These are phyloP conservation scores for Eudasyphora cyanicolor DNA, from an alignment of 2,888 invertebrate genomes.

Conservation along the genomic window DNA sequence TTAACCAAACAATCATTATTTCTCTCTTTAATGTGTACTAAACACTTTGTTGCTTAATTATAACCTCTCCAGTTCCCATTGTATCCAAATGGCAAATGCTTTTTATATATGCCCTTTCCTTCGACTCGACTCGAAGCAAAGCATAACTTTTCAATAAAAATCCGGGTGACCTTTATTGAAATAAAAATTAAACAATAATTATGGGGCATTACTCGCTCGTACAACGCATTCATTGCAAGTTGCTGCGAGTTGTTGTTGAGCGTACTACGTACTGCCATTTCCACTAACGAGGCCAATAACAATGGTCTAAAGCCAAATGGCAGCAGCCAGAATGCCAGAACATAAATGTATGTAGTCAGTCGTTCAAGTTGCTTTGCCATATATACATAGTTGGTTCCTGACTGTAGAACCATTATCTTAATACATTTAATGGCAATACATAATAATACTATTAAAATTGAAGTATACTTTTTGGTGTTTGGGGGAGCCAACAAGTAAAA, in stretches of 20 bases:
- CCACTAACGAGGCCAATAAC: slow-evolving; percentile 60
- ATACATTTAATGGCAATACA: slow-evolving; percentile 58
- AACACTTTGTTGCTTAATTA: slow-evolving; percentile 61
- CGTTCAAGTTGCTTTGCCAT: no score
- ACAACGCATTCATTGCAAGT: background rate
- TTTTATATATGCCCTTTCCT: background rate
- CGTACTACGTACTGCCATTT: slow-evolving; percentile 41
- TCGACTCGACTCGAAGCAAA: background rate
- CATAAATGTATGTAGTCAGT: background rate
- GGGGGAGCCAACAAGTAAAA: background rate
- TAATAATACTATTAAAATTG: slow-evolving; percentile 63
- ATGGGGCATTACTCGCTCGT: slow-evolving; percentile 32
- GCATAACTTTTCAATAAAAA: slow-evolving; percentile 31
- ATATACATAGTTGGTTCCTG: background rate
- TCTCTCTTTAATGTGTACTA: slow-evolving; percentile 43
- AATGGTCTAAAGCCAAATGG: slow-evolving; percentile 28
- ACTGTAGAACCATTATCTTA: slow-evolving; percentile 44
- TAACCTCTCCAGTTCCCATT: slow-evolving; percentile 30
- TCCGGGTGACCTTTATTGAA: slow-evolving; percentile 27
- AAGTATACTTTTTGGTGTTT: slow-evolving; percentile 51
- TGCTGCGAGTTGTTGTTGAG: background rate
- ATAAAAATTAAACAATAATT: slow-evolving; percentile 40
- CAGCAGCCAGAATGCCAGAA: background rate
- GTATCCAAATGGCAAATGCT: background rate
- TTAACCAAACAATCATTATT: slow-evolving; percentile 39